A percentile compares a stretch with the other conserved stretches of the same genome.
phyloP scores from a whole-genome alignment of 2,888 invertebrate genomes.

The Endotricha flammealis region DNA sequence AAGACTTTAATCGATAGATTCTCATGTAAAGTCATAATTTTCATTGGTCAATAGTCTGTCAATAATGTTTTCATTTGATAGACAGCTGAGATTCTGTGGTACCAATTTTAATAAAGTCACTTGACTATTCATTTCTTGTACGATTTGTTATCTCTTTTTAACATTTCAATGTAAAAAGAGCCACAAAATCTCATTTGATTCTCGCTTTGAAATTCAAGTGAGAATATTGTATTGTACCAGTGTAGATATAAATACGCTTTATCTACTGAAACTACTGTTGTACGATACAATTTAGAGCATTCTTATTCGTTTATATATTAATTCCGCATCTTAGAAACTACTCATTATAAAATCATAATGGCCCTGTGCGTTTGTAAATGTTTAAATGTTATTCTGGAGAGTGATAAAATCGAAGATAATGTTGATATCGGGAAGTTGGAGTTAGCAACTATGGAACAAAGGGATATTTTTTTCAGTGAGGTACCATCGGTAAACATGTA shows the following conservation, averaged over 20 bases:
- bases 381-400: constrained; percentile 83
- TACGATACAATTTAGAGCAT: constrained; percentile 37
- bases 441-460: constrained; percentile 77
- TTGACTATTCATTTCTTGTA: neutral
- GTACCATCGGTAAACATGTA: constrained; percentile 73
- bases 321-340: constrained; percentile 36
- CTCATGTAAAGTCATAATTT: too few relatives aligned
- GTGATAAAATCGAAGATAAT: constrained; percentile 77
- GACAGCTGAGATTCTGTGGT: too few relatives aligned
- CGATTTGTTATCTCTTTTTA: neutral
- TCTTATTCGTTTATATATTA: constrained; percentile 52
- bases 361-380: constrained; percentile 85
- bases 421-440: constrained; percentile 76
- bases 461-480: constrained; percentile 83
- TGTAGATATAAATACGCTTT: constrained; percentile 36
- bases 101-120: neutral
- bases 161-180: neutral
- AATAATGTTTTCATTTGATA: too few relatives aligned
- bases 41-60: too few relatives aligned
- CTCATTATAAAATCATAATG: constrained; percentile 55
- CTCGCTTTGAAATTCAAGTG: too few relatives aligned
- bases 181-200: neutral
- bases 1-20: too few relatives aligned
- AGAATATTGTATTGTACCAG: neutral
- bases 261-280: constrained; percentile 34